Evolutionary conservation across 2,888 invertebrate genomes (phyloP).

Genomic region (Chrysolina americana): DNA sequence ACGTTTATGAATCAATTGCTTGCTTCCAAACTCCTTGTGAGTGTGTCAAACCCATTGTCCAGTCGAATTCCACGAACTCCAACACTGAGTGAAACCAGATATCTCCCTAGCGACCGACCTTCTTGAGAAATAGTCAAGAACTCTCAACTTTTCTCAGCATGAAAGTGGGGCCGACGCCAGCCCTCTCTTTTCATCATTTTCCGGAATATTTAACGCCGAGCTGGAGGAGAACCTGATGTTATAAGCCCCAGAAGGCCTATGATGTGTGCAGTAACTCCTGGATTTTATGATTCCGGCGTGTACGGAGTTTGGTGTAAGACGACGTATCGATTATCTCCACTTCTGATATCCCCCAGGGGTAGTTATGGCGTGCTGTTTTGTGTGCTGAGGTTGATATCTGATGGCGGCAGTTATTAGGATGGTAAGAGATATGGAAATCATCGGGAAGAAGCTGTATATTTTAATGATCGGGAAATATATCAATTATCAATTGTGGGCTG

Average conservation of each 20-base stretch:
- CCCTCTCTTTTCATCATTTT: constrained; percentile 5
- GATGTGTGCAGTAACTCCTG: constrained; percentile 25
- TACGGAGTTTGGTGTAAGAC: constrained; percentile 8
- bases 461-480: too few species aligned
- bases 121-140: not conserved
- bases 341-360: not conserved
- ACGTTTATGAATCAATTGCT: too few species aligned
- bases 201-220: constrained; percentile 2
- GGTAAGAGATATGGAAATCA: not conserved
- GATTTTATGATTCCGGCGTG: constrained; percentile 25
- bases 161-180: not conserved
- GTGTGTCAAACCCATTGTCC: not conserved
- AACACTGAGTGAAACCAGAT: not conserved
- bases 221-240: constrained; percentile 7
- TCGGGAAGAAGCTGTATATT: too few species aligned
- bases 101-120: not conserved
- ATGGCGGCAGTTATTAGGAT: not conserved
- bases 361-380: not conserved
- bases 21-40: too few species aligned
- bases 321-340: not conserved
- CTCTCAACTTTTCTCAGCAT: not conserved
- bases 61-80: not conserved
- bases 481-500: too few species aligned
- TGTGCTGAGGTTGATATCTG: not conserved
- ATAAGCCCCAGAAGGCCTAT: constrained; percentile 24